These are phyloP conservation scores for Apolygus lucorum DNA, from an alignment of 1,140 invertebrate species.

Conservation along the genomic window DNA sequence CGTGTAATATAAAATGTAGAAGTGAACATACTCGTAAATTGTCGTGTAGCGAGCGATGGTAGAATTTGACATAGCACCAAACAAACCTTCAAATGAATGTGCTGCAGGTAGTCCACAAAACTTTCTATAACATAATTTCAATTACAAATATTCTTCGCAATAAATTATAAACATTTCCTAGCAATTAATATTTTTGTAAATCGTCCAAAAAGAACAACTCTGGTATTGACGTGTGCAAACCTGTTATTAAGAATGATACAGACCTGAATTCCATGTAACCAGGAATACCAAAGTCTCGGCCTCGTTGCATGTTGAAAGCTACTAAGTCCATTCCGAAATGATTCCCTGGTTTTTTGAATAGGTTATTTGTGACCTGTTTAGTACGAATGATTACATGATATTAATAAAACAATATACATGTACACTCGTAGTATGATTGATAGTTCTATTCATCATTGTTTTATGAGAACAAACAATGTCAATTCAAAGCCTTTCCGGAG, in stretches of 20 bases:
- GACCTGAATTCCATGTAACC: conserved; percentile 81
- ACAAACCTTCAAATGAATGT: conserved; percentile 73
- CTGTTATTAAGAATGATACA: conserved; percentile 2
- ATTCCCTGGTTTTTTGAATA: conserved; percentile 80
- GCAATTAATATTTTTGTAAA: too few species aligned
- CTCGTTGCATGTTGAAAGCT: conserved; percentile 90
- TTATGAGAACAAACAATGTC: too few species aligned
- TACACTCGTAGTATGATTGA: too few species aligned
- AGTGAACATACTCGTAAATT: conserved; percentile 58
- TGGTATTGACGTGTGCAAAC: too few species aligned
- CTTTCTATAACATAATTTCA: conserved; percentile 53
- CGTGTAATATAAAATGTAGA: too few species aligned
- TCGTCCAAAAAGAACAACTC: too few species aligned
- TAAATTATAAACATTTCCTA: too few species aligned
- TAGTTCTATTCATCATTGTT: too few species aligned
- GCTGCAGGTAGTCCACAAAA: conserved; percentile 78
- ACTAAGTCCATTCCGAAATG: conserved; percentile 85
- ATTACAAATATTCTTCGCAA: too few species aligned
- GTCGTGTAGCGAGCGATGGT: conserved; percentile 67
- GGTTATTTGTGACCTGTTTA: conserved; percentile 71
- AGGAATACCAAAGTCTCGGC: conserved; percentile 82
- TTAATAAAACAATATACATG: too few species aligned
- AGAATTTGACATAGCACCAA: conserved; percentile 80
- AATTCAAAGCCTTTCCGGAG: too few species aligned
- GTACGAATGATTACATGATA: too few species aligned